These are phyloP conservation scores for Aradus depressus DNA, from an alignment of 2,888 invertebrate genomes.

Conservation along the genomic window DNA sequence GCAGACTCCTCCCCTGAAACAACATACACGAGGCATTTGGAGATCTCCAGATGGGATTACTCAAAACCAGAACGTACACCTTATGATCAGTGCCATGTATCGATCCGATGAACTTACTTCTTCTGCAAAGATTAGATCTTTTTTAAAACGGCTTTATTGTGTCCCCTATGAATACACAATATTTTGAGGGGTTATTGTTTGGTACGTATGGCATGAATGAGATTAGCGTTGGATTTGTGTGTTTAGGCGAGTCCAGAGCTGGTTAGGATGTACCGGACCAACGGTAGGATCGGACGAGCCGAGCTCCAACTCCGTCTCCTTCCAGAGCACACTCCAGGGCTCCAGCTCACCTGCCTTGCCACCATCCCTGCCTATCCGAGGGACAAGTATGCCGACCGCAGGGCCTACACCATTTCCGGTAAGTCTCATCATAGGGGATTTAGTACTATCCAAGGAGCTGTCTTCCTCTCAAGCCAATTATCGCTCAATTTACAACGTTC, in stretches of 20 bases:
- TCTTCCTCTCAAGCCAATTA: constrained; percentile 63
- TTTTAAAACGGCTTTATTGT: too few species aligned
- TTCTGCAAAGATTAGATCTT: too few species aligned
- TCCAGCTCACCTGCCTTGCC: constrained; percentile 29
- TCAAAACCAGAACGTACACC: too few species aligned
- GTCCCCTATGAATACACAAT: too few species aligned
- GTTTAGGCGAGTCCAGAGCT: not conserved
- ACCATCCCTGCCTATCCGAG: constrained; percentile 28
- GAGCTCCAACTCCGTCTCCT: constrained; percentile 22
- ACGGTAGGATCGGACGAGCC: constrained; percentile 16
- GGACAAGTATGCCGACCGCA: constrained; percentile 11
- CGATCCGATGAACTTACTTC: too few species aligned
- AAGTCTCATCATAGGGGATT: constrained; percentile 46
- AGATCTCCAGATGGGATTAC: too few species aligned
- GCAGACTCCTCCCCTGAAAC: too few species aligned
- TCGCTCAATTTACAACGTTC: constrained; percentile 87
- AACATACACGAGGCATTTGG: too few species aligned
- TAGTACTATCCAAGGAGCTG: constrained; percentile 63
- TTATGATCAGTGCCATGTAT: too few species aligned
- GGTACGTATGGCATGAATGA: too few species aligned
- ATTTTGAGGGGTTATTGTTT: too few species aligned
- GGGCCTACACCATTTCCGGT: constrained; percentile 12
- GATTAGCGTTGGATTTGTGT: too few species aligned
- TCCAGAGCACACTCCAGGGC: constrained; percentile 26
- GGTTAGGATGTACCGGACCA: constrained; percentile 5